Evolutionary conservation across 2,888 invertebrate genomes (phyloP).

Genomic region (Schizaphis graminum): DNA sequence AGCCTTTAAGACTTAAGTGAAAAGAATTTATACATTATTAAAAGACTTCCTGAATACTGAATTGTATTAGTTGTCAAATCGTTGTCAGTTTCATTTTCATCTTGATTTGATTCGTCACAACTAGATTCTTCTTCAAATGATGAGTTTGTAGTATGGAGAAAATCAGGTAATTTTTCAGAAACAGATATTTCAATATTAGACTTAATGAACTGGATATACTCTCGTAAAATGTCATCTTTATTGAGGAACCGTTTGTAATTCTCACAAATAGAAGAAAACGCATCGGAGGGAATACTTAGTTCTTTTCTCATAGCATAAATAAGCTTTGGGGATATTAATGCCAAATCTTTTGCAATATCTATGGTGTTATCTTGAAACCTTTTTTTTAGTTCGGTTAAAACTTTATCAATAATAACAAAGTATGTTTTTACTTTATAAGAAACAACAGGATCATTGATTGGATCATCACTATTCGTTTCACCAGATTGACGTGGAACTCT

Average conservation of each 20-base stretch:
- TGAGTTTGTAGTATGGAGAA: not conserved
- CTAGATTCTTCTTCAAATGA: not conserved
- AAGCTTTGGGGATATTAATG: not conserved
- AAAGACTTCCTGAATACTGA: not conserved
- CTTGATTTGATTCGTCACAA: not conserved
- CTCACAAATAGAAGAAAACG: not conserved
- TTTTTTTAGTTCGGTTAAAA: slow-evolving; percentile 18
- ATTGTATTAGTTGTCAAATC: not conserved
- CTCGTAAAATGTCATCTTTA: not conserved
- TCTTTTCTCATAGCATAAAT: not conserved
- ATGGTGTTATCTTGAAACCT: not conserved
- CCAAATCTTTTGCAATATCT: not conserved
- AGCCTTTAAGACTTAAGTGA: not conserved
- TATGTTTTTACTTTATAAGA: slow-evolving; percentile 19
- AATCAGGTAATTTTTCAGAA: not conserved
- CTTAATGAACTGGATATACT: not conserved
- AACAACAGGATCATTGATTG: not conserved
- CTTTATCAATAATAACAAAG: not conserved
- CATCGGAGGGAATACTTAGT: not conserved
- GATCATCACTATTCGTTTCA: not conserved
- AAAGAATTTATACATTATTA: not conserved
- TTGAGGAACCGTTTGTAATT: not conserved
- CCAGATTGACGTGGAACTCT: not conserved
- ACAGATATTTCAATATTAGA: not conserved
- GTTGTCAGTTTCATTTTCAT: not conserved